Base-by-base conservation (phyloP, 2,113 vertebrate species). In the Pteropus alecto region DNA sequence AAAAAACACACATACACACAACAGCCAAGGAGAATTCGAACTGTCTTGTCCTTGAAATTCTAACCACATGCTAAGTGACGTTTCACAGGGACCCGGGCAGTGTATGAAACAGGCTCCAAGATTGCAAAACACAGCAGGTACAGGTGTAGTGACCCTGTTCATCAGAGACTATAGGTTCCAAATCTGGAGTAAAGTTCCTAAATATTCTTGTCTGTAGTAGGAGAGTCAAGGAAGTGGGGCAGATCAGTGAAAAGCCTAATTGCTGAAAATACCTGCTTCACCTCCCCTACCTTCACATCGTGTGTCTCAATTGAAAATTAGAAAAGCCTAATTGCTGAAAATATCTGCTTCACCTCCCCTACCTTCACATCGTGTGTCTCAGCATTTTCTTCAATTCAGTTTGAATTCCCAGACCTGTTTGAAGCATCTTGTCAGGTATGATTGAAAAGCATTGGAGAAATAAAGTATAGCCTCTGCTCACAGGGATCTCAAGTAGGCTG, bases 11-110 rank as follows among this genome's bases (percentile, higher is more conserved):
- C 38, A 38, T 3, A 38, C 38, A 38, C 38, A 86, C 7, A 60
- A 7, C 18, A 94, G 77, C 48, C 48, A 93, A 94, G 77, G 18
- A 14, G 35, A 96, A 70, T 60, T 56, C 48, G 56, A 93, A 92
- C 60, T 87, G 7, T 30, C 24, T 95, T 94, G 26, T 28, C 14
- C 24, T 84, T 97, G 54, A 95, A 15, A 95, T 15, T 48, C 38
- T 71, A 94, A 38, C 28, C 56, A 83, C 0, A 4, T 74, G 38
- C 2, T 19, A 96, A 83, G 18, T 74, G 56, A 97, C 0, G 13
- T 90, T 97, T 98, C 35, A 61, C 46, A 97, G 68, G 93, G 30
- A 54, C 43, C 10, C 0, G 1, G 56, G 30, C 19, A 78, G 21
- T 74, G 5, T 58, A 65, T 19, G 12, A 41, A 93, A 11, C 70